These are phyloP conservation scores for Leptopilina boulardi DNA, from an alignment of 1,140 invertebrate genomes.

Conservation along the genomic window DNA sequence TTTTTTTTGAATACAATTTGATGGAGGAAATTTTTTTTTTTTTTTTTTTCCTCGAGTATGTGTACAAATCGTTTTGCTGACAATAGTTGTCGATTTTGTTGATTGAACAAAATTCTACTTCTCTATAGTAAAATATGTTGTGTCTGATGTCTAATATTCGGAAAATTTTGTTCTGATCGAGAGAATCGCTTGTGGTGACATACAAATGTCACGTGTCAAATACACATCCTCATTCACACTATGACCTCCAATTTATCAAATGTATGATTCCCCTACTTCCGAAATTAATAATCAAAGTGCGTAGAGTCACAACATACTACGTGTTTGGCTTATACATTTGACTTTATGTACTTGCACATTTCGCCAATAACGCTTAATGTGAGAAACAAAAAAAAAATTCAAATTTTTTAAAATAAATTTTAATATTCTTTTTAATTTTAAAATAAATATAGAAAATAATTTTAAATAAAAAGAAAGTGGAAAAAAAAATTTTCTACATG, in stretches of 20 bases:
- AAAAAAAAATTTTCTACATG: no score
- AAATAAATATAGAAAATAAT: no score
- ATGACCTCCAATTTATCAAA: constrained; percentile 50
- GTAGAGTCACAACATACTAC: neutral
- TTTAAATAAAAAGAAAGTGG: no score
- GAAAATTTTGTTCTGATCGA: constrained; percentile 56
- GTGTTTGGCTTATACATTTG: neutral
- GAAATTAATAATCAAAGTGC: constrained; percentile 18
- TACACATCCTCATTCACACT: constrained; percentile 54
- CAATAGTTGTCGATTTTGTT: constrained; percentile 17
- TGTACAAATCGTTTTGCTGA: neutral
- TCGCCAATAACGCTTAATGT: neutral
- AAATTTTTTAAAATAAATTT: no score
- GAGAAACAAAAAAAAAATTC: no score
- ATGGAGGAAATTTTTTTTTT: neutral
- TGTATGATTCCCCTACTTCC: neutral
- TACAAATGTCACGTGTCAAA: constrained; percentile 57
- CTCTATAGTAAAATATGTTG: constrained; percentile 23
- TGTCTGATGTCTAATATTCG: constrained; percentile 21
- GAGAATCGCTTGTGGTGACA: constrained; percentile 57
- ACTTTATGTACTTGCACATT: neutral
- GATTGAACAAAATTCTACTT: neutral
- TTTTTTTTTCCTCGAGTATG: neutral
- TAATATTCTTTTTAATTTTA: no score
- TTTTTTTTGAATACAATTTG: no score